phyloP scores from a whole-genome alignment of 1,140 invertebrate species.

The Apis cerana region DNA sequence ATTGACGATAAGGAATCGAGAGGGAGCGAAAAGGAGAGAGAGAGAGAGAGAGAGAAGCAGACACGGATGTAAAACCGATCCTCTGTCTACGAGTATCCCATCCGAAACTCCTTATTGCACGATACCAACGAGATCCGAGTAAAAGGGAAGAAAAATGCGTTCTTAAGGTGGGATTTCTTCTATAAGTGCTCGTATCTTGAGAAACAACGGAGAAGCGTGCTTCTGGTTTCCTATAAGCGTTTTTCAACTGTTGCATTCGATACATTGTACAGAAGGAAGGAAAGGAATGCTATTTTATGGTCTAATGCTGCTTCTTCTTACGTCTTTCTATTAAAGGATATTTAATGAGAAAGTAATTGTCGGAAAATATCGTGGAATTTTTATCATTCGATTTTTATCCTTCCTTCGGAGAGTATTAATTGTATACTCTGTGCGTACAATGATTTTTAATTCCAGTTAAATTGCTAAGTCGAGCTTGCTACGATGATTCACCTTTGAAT shows the following conservation, averaged over 20 bases:
- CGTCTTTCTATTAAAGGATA: no score
- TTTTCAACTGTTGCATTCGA: background rate
- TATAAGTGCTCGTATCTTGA: background rate
- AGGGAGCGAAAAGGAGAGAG: background rate
- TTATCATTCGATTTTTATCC: no score
- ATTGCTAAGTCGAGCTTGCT: no score
- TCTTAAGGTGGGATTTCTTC: background rate
- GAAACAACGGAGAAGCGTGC: background rate
- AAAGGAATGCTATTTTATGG: background rate
- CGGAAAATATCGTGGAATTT: no score
- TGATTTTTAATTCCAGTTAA: no score
- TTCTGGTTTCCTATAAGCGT: background rate
- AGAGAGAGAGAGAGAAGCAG: no score
- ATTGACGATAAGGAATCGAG: constrained; percentile 58
- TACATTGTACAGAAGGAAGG: background rate
- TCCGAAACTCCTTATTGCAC: constrained; percentile 1
- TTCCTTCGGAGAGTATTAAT: no score
- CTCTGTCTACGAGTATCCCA: constrained; percentile 2
- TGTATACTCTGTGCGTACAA: no score
- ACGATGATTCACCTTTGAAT: no score
- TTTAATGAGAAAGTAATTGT: no score
- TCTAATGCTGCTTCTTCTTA: no score
- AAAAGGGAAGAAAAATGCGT: constrained; percentile 33
- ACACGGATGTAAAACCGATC: background rate
- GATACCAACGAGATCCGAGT: background rate